These are phyloP conservation scores for Chymomyza procnemis DNA, from an alignment of 2,888 invertebrate genomes.

Conservation along the genomic window DNA sequence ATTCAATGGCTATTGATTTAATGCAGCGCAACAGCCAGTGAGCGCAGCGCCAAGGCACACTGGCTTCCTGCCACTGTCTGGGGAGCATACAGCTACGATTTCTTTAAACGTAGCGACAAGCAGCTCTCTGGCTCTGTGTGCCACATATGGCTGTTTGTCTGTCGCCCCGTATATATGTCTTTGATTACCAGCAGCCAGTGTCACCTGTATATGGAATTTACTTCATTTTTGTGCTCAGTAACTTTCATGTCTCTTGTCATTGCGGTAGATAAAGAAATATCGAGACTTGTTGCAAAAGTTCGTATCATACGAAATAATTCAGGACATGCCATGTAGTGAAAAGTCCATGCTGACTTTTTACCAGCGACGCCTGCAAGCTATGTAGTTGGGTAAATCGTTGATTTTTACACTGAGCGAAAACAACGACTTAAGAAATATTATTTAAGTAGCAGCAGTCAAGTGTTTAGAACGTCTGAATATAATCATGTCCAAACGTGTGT, in stretches of 20 bases:
- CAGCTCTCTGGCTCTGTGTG: no score
- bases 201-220: not conserved
- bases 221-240: not conserved
- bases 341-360: not conserved
- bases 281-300: constrained; percentile 69
- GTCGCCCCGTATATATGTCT: constrained; percentile 15
- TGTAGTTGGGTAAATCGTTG: not conserved
- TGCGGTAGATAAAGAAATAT: constrained; percentile 60
- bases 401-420: not conserved
- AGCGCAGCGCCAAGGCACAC: not conserved
- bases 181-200: constrained; percentile 38
- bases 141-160: not conserved
- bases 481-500: no score
- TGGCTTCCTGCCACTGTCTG: no score
- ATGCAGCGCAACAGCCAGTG: constrained; percentile 57
- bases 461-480: no score
- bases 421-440: no score
- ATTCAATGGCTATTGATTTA: constrained; percentile 65
- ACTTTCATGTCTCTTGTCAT: constrained; percentile 8
- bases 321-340: constrained; percentile 46
- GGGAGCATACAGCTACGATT: no score
- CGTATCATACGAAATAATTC: constrained; percentile 70
- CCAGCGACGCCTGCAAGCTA: not conserved
- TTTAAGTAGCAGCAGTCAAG: no score
- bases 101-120: no score